Percentiles rank a stretch among this genome's conserved stretches.
Evolutionary conservation across 2,888 invertebrate species (phyloP).

Genomic region (Coremacera marginata): DNA sequence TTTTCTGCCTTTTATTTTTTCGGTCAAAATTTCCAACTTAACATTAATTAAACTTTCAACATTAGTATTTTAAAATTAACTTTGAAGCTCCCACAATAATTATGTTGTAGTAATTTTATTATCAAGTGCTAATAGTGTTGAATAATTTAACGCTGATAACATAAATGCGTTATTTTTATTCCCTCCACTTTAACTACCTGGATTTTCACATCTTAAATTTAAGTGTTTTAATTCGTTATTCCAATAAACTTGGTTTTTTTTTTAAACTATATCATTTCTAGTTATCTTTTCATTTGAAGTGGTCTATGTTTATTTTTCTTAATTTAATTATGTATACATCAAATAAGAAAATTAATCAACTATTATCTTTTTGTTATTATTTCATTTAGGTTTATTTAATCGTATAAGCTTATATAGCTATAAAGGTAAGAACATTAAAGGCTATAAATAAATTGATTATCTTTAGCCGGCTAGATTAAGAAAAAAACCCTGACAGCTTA

Average conservation of each 20-base stretch:
- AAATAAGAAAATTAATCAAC: not conserved
- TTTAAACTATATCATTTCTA: not conserved
- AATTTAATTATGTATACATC: not conserved
- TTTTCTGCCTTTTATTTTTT: no score
- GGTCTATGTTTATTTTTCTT: not conserved
- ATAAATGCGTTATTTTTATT: not conserved
- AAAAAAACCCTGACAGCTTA: no score
- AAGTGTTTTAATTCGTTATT: not conserved
- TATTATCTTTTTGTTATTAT: no score
- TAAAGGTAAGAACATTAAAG: no score
- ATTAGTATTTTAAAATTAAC: no score
- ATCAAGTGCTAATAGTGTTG: slow-evolving; percentile 1
- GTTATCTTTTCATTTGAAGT: not conserved
- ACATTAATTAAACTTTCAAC: no score
- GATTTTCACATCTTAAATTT: not conserved
- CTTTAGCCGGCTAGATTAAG: no score
- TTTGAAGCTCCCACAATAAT: not conserved
- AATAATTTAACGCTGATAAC: slow-evolving; percentile 3
- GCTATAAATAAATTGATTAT: no score
- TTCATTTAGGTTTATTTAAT: no score
- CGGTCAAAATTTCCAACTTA: no score
- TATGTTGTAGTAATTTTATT: slow-evolving; percentile 26
- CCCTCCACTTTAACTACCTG: not conserved
- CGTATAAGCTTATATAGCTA: no score
- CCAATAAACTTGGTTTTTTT: not conserved